A percentile compares a stretch with the other conserved stretches of the same genome.
phyloP scores from a whole-genome alignment of 2,888 invertebrate species.

The Drosophila maculinotata region DNA sequence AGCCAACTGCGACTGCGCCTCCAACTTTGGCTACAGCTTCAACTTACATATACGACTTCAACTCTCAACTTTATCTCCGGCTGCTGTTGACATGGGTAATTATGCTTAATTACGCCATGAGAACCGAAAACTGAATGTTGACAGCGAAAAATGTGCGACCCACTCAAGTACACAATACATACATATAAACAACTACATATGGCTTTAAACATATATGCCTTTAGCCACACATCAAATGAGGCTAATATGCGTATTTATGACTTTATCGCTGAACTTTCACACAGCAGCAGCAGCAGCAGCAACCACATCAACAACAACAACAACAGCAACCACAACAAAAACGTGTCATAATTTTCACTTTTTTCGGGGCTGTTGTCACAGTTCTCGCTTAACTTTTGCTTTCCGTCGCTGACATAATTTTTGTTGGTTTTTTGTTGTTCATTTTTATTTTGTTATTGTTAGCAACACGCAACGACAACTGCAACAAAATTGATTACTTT shows the following conservation, averaged over 20 bases:
- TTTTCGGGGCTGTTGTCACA: constrained; percentile 44
- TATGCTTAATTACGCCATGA: constrained; percentile 73
- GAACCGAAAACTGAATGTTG: constrained; percentile 62
- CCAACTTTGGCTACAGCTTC: constrained; percentile 12
- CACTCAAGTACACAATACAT: constrained; percentile 14
- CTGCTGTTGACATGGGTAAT: constrained; percentile 73
- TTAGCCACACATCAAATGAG: constrained; percentile 60
- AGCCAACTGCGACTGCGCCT: constrained; percentile 43
- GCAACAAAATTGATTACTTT: constrained; percentile 52
- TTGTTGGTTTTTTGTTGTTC: constrained; percentile 11
- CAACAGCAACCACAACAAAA: constrained; percentile 18
- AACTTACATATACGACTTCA: constrained; percentile 12
- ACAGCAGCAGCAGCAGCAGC: constrained; percentile 12
- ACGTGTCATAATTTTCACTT: constrained; percentile 75
- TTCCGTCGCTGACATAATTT: constrained; percentile 58
- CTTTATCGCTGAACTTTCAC: constrained; percentile 49
- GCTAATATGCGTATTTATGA: constrained; percentile 81
- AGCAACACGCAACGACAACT: constrained; percentile 38
- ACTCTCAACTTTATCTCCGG: constrained; percentile 9
- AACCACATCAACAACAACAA: neutral
- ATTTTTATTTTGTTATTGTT: constrained; percentile 5
- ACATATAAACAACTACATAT: neutral
- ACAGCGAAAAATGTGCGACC: constrained; percentile 53
- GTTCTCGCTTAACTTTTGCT: constrained; percentile 69
- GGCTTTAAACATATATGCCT: constrained; percentile 2